Conservation (phyloP, 2,113 vertebrate genomes). For the Bubalus kerabau region DNA sequence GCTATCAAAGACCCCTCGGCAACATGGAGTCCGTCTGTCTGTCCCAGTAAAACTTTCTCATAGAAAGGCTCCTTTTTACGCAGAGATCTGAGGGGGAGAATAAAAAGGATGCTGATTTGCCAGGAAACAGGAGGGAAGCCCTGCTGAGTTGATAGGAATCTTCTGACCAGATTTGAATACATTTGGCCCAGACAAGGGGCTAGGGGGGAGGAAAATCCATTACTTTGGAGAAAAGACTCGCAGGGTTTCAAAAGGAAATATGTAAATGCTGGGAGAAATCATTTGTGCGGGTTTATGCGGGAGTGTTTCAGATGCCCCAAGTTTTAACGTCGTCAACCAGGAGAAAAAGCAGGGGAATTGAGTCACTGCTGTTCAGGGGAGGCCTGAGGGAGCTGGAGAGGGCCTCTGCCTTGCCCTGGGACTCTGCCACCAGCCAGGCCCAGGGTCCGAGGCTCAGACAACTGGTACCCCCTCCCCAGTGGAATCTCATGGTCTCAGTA, state of each 20-base stretch:
- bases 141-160: slow-evolving; percentile 85
- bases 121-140: slow-evolving; percentile 84
- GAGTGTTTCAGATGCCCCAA: slow-evolving; percentile 52
- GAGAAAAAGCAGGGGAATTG: slow-evolving; percentile 65
- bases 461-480: accelerated
- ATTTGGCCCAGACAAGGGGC: slow-evolving; percentile 80
- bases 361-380: neutral
- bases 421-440: too few species aligned
- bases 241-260: slow-evolving; percentile 84
- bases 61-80: slow-evolving; percentile 80
- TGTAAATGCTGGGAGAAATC: slow-evolving; percentile 78
- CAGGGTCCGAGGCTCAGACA: neutral
- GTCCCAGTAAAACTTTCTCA: slow-evolving; percentile 78
- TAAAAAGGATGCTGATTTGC: slow-evolving; percentile 86
- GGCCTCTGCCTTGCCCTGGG: neutral
- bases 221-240: slow-evolving; percentile 84
- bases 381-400: neutral
- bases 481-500: neutral
- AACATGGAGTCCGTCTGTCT: slow-evolving; percentile 70
- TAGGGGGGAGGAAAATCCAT: slow-evolving; percentile 77
- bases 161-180: slow-evolving; percentile 86
- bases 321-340: slow-evolving; percentile 68
- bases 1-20: slow-evolving; percentile 82
- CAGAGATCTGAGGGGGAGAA: slow-evolving; percentile 82
- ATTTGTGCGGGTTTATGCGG: slow-evolving; percentile 65